Base-by-base conservation (phyloP, 2,797 vertebrate species). In the Anableps anableps region DNA sequence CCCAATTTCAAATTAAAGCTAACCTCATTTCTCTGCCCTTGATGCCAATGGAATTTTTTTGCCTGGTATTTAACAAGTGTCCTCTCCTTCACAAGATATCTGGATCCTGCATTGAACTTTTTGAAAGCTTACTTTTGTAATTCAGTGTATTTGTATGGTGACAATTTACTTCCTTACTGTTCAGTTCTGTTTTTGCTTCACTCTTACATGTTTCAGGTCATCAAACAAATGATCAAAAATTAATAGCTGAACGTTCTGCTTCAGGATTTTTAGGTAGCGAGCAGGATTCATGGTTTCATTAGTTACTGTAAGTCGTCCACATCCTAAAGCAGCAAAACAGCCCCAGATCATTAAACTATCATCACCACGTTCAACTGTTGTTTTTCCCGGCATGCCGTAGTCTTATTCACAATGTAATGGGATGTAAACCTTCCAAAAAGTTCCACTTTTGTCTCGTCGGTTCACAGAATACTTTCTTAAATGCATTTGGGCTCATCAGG, bases 1-100 rank as follows among this genome's bases (percentile, higher is more conserved):
- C 86, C 86, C 85, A 87, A 74, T 93, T 93, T 88, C 48, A 14
- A 91, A 93, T 90, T 86, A 91, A 89, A 92, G 85, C 88, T 90
- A 92, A 92, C 86, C 89, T 90, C 55, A 90, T 91, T 93, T 94
- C 87, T 87, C 50, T 47, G 19, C 4, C 84, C 93, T 90, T 80
- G 74, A 85, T 88, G 91, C 89, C 84, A 88, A 47, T 83, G 41
- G 75, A 87, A 88, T 81, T 85, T 77, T 72, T 36, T n/a, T 72
- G 74, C 78, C 78, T 82, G 70, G 75, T 85, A 81, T 88, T 88
- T 86, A 34, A 60, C 5, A 14, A 73, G 82, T 80, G 85, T 91
- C 68, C 41, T 29, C 41, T 47, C n/a, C 26, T 72, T n/a, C n/a
- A 77, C 55, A 72, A 62, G 38, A 85, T 5, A 1, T 83, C 79